Base-by-base conservation (phyloP, 2,113 vertebrate species). In the Myocastor coypus region DNA sequence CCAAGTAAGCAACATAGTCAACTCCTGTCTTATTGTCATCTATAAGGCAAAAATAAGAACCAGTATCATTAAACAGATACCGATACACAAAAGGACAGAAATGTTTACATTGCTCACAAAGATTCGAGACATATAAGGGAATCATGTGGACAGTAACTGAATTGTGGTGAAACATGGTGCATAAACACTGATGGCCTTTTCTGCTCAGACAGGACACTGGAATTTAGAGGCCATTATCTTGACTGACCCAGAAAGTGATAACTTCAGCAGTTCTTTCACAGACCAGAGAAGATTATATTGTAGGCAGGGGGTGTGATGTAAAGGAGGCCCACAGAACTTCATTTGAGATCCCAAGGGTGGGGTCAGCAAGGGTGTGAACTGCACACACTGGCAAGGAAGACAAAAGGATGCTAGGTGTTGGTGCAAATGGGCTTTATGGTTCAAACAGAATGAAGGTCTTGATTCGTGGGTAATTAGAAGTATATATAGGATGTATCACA, bases 371-470 rank as follows among this genome's bases (percentile, higher is more conserved):
- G 5, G 2, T 80, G 52, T 12, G 52, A 50, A 46, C 14, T 26
- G 22, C 80, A 73, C 34, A 87, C 5, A n/a, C 1, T 2, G 64
- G 68, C 3, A 40, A 2, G n/a, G 46, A 61, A 83, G 75, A 94
- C 26, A 32, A 63, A 86, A n/a, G 24, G 66, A 92, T 14, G 19
- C 52, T 9, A 73, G 85, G 89, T 19, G 55, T 28, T 26, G 52
- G 71, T 52, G 37, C 66, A 83, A 88, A 95, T 34, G 9, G 46
- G 20, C 28, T 81, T 37, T 37, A 63, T 14, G 55, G 59, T 57
- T 94, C 85, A 86, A 77, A 92, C 63, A 77, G 78, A 90, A 73
- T 52, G 87, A 81, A 32, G 9, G 37, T 68, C 78, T 68, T 85
- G 40, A 63, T 34, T 81, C 12, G 40, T 37, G 13, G 0, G 19